These are phyloP conservation scores for Leucophenga montana DNA, from an alignment of 2,888 invertebrate genomes.

Conservation along the genomic window DNA sequence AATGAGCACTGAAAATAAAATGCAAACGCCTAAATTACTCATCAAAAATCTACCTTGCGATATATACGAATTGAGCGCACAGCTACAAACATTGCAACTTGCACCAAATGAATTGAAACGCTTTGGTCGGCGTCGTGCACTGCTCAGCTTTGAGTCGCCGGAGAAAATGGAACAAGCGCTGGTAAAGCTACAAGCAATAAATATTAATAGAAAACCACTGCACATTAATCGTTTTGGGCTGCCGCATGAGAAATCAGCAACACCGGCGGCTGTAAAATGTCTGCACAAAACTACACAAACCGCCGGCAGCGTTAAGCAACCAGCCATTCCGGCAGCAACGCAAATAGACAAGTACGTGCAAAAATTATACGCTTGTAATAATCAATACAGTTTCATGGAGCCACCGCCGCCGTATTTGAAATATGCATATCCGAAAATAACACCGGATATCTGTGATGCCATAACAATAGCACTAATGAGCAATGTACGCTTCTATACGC, in stretches of 20 bases:
- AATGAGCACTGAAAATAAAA: constrained; percentile 30
- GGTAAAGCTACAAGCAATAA: constrained; percentile 44
- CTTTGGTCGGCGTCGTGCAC: constrained; percentile 58
- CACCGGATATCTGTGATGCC: constrained; percentile 81
- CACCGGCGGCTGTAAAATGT: constrained; percentile 21
- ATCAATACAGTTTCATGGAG: constrained; percentile 79
- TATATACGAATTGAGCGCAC: constrained; percentile 49
- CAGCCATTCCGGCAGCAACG: constrained; percentile 1
- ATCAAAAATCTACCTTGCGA: constrained; percentile 63
- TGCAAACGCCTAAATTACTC: constrained; percentile 51
- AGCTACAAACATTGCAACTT: constrained; percentile 51
- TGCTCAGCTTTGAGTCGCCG: constrained; percentile 52
- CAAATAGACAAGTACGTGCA: constrained; percentile 74
- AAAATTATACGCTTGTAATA: constrained; percentile 77
- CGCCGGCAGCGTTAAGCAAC: neutral
- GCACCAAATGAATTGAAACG: constrained; percentile 50
- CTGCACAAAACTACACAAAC: constrained; percentile 50
- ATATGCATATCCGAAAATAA: constrained; percentile 88
- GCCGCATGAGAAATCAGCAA: neutral
- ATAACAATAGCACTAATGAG: constrained; percentile 84
- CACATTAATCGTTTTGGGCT: constrained; percentile 48
- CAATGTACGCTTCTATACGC: constrained; percentile 87
- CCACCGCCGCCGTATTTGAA: constrained; percentile 84
- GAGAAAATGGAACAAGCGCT: constrained; percentile 52
- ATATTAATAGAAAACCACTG: constrained; percentile 50